Evolutionary conservation across 2,888 invertebrate species (phyloP), one percentile per base, ranked within the genome.

Genomic region (Amitus sp.): DNA sequence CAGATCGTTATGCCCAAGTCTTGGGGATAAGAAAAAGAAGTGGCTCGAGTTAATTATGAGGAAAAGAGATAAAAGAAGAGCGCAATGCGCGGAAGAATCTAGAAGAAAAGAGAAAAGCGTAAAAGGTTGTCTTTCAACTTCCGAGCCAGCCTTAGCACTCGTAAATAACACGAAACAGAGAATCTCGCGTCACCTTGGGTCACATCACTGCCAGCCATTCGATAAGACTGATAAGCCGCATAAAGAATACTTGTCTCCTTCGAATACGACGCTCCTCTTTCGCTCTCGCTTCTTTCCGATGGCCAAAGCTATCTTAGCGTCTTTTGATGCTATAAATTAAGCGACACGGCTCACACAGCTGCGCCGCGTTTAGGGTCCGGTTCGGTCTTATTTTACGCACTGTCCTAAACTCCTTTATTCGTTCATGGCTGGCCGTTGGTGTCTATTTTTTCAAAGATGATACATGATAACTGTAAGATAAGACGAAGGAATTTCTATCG

Each of bases 261-360:
- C 66, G 68, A 65, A 54, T 65, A 69, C 67, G 60, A 58, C 54
- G 67, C 48, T 47, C 47, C 65, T 58, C 62, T 45, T 50, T 59
- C 68, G 68, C 64, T 62, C 68, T 63, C 53, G 47, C 65, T 51
- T 62, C 54, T 60, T 28, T 49, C 51, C 61, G 68, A 73, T 69
- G 69, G 74, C 73, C 72, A n/a, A n/a, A n/a, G 73, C 75, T 78
- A 78, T 78, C 77, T 78, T 78, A 78, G 78, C 76, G 78, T 75
- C 69, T 65, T 66, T 64, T 65, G 73, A 77, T 72, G 78, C 76
- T 71, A 78, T 77, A 78, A 78, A 77, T 78, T 78, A 78, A 73
- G 69, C 70, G 72, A 68, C 69, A 69, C 69, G 69, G 70, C 73
- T 71, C 67, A 72, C 70, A 70, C 76, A 76, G 76, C 75, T 75